phyloP scores from a whole-genome alignment of 30 jellyfish, hydroid and myxozoan species.

The Haliclystus octoradiatus region DNA sequence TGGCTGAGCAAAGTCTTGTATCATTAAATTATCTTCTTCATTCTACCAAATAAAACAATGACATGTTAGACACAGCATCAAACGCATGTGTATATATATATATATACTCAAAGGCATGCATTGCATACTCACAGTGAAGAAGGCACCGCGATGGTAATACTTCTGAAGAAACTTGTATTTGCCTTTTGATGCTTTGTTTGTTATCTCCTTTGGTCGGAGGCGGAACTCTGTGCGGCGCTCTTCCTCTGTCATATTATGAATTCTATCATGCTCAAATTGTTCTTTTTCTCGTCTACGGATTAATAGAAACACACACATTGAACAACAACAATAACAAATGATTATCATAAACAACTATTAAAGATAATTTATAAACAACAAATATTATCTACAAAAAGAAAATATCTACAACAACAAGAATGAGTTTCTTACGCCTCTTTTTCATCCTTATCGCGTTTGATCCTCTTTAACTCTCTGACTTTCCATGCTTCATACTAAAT shows the following conservation, averaged over 20 bases:
- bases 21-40: conserved; percentile 62
- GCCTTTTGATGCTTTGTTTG: conserved; percentile 90
- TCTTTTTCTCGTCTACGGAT: conserved; percentile 67
- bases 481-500: conserved; percentile 95
- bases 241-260: conserved; percentile 88
- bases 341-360: background rate
- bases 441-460: conserved; percentile 89
- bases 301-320: background rate
- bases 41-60: conserved; percentile 22
- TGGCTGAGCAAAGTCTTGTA: conserved; percentile 65
- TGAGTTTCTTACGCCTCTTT: conserved; percentile 59
- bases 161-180: conserved; percentile 93
- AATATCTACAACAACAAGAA: background rate
- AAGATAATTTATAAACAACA: background rate
- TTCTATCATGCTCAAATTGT: conserved; percentile 58
- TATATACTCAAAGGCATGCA: background rate
- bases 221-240: conserved; percentile 74
- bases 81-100: too few relatives aligned
- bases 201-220: conserved; percentile 61
- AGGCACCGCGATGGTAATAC: conserved; percentile 97
- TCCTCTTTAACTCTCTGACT: conserved; percentile 84
- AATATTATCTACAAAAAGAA: too few relatives aligned
- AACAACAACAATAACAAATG: background rate
- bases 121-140: conserved; percentile 68
- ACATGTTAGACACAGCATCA: background rate